phyloP scores from a whole-genome alignment of 1,140 invertebrate species.

The Drosophila leontia region DNA sequence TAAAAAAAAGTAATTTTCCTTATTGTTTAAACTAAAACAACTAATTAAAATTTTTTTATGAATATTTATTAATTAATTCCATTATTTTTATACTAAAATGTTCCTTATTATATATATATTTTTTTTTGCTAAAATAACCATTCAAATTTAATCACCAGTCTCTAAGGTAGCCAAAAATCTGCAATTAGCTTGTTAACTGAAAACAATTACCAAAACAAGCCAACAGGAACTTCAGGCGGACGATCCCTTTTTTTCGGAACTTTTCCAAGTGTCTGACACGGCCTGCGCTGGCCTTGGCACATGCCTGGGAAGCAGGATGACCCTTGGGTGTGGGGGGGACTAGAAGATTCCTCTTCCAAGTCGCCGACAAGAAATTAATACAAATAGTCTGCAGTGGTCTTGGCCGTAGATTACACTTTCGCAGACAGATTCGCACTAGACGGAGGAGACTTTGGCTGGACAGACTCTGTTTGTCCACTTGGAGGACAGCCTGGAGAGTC shows the following conservation, averaged over 20 bases:
- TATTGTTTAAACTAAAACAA: too few relatives aligned
- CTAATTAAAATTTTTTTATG: too few relatives aligned
- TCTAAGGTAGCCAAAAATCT: conserved; percentile 29
- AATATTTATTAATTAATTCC: too few relatives aligned
- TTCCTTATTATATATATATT: too few relatives aligned
- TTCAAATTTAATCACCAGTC: conserved; percentile 42
- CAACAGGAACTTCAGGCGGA: too few relatives aligned
- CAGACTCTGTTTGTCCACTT: background rate
- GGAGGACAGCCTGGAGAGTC: conserved; percentile 2
- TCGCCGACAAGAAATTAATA: conserved; percentile 73
- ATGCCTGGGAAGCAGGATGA: background rate
- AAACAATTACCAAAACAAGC: conserved; percentile 18
- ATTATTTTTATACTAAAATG: too few relatives aligned
- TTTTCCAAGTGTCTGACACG: conserved; percentile 1
- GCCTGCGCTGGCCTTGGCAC: conserved; percentile 9
- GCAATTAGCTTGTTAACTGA: conserved; percentile 41
- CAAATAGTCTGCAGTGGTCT: conserved; percentile 77
- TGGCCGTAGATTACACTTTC: conserved; percentile 78
- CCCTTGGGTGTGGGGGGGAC: background rate
- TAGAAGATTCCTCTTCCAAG: conserved; percentile 9
- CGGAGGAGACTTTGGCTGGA: background rate
- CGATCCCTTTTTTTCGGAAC: background rate
- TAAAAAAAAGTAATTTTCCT: too few relatives aligned
- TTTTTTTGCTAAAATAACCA: conserved; percentile 4
- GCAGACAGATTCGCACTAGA: conserved; percentile 69